Conservation (phyloP, 2,113 vertebrate genomes). For the Hemiscyllium ocellatum region DNA sequence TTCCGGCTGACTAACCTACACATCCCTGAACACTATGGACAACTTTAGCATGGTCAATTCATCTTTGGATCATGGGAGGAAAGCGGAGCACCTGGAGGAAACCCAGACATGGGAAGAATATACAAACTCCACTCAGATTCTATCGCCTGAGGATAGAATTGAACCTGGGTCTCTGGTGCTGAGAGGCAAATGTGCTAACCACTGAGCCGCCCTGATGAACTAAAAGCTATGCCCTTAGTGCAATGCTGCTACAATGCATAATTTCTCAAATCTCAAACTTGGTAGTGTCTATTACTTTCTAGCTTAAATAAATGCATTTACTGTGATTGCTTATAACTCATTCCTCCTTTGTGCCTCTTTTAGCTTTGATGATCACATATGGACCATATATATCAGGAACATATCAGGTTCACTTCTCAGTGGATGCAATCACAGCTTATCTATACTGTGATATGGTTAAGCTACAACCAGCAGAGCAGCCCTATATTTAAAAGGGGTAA, state of each 20-base stretch:
- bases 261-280: neutral
- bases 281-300: neutral
- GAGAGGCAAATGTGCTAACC: too few relatives aligned
- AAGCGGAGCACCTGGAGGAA: too few relatives aligned
- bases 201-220: too few relatives aligned
- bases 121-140: too few relatives aligned
- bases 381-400: neutral
- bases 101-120: too few relatives aligned
- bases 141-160: too few relatives aligned
- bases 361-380: neutral
- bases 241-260: neutral
- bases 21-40: too few relatives aligned
- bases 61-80: too few relatives aligned
- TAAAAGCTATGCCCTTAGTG: neutral
- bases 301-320: neutral
- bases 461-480: neutral
- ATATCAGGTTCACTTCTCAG: neutral
- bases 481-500: neutral
- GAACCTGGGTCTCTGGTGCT: too few relatives aligned
- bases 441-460: neutral
- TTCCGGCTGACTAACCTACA: too few relatives aligned
- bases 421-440: neutral
- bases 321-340: neutral
- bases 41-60: too few relatives aligned
- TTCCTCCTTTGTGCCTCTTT: neutral